Base-by-base conservation (phyloP, 2,888 invertebrate species). In the Adelognathus sp. region DNA sequence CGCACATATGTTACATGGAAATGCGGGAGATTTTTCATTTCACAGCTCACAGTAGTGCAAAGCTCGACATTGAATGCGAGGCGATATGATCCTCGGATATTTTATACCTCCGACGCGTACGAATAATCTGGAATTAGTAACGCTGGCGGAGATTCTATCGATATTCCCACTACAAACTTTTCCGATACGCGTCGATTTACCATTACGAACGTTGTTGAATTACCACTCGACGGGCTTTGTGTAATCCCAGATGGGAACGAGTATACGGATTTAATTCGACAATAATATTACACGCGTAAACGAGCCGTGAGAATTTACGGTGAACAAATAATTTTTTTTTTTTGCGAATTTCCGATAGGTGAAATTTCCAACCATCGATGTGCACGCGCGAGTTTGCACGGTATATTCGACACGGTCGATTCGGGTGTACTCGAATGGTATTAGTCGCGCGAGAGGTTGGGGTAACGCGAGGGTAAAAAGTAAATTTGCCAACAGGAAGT, bases 401-500 rank as follows among this genome's bases (percentile, higher is more conserved):
- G n/a, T n/a, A 52, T 44, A 24, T 66, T 66, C 46, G 44, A 58
- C 39, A 16, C n/a, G n/a, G 29, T 63, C 18, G 21, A 16, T 52
- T 56, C 31, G 27, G n/a, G n/a, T n/a, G 18, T 36, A 29, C 56
- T 61, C 64, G 54, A 18, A 41, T 14, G 18, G 66, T 52, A 64
- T 50, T 58, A 63, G 14, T 24, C 29, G n/a, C n/a, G n/a, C n/a
- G 3, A 39, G 36, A 36, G 24, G 21, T 9, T 50, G n/a, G 21
- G 4, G 21, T n/a, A 54, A 60, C 56, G 3, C 9, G 66, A 9
- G 14, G 33, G 33, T 54, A 61, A 52, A 73, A 67, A 46, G 61
- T 39, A 50, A 58, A 74, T 74, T 78, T 54, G 58, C 64, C 69
- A 39, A 52, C 64, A 60, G 71, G 44, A 72, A 60, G 69, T 46